Base-by-base conservation (phyloP, 2,797 vertebrate genomes). In the Protonibea diacanthus region DNA sequence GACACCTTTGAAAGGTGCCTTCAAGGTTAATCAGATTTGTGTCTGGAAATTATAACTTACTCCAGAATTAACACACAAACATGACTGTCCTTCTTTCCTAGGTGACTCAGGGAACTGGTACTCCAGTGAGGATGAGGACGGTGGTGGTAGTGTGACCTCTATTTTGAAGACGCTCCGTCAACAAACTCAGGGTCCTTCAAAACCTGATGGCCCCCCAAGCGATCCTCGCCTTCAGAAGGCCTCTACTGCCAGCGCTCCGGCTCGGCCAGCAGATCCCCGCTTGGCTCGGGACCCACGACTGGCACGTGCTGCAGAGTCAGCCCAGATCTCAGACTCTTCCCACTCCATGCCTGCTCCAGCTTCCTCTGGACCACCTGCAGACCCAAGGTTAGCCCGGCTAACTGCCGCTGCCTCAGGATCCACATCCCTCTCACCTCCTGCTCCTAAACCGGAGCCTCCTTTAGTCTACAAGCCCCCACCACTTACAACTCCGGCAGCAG, bases 41-140 rank as follows among this genome's bases (percentile, higher is more conserved):
- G 7, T 27, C 27, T 27, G 7, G 4, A 21, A 33, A 14, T 15
- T n/a, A 15, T 49, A 5, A 65, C 8, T 38, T 9, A 29, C 10
- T 64, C 18, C 15, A 15, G 13, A 23, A 0, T 29, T 55, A 60
- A 71, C 25, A 42, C 4, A 4, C n/a, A 44, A 45, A 27, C 51
- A 20, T 56, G 13, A 60, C n/a, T 2, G 0, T 60, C 53, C 21
- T 25, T 33, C 27, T 20, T 60, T 71, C 76, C 2, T 21, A 98
- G 98, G 97, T 12, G 98, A 99, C 78, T 94, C 97, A 0, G 97
- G 97, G 7, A 99, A 97, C 88, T 99, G 98, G 98, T 99, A 99
- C 87, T 99, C 98, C 4, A 99, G 98, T 14, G 98, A 99, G 0
- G 98, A 99, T 42, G 98, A 99, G 1, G 98, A 99, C 0, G 97